phyloP scores from a whole-genome alignment of 2,888 invertebrate species.

The Acleris holmiana region DNA sequence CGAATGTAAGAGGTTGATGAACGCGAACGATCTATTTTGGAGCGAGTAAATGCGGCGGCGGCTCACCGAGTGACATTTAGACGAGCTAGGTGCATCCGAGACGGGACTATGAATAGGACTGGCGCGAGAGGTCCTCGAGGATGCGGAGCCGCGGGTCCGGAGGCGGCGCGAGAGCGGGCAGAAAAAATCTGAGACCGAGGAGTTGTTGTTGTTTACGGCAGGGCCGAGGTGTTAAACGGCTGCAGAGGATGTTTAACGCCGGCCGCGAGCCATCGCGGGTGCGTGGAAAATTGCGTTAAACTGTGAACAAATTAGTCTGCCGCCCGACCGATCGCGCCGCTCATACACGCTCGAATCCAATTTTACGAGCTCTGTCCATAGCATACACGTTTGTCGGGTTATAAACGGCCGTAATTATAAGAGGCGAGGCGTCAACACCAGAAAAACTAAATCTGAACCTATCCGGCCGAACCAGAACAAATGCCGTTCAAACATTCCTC shows the following conservation, averaged over 20 bases:
- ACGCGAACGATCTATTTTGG: constrained; percentile 79
- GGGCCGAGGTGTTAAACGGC: constrained; percentile 18
- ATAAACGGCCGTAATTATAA: constrained; percentile 32
- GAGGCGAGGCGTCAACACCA: constrained; percentile 17
- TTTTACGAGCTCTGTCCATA: constrained; percentile 43
- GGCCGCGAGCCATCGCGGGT: constrained; percentile 42
- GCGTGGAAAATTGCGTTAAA: constrained; percentile 72
- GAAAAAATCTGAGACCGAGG: constrained; percentile 17
- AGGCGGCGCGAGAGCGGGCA: neutral
- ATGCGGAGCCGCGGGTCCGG: neutral
- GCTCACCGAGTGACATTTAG: constrained; percentile 83
- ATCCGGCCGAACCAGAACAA: constrained; percentile 10
- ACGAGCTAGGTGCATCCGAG: constrained; percentile 77
- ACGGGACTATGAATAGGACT: constrained; percentile 44
- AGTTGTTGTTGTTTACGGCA: constrained; percentile 32
- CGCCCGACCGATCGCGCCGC: constrained; percentile 46
- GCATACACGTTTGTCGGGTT: constrained; percentile 37
- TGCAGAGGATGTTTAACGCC: constrained; percentile 39
- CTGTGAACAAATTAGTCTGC: constrained; percentile 74
- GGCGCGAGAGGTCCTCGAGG: constrained; percentile 41
- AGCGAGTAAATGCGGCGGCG: constrained; percentile 77
- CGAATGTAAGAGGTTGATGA: constrained; percentile 82
- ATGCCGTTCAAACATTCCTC: constrained; percentile 15
- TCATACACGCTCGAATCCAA: constrained; percentile 54
- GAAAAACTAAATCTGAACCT: constrained; percentile 25